Conservation (phyloP, 2,113 vertebrate genomes). For the Piaya cayana region DNA sequence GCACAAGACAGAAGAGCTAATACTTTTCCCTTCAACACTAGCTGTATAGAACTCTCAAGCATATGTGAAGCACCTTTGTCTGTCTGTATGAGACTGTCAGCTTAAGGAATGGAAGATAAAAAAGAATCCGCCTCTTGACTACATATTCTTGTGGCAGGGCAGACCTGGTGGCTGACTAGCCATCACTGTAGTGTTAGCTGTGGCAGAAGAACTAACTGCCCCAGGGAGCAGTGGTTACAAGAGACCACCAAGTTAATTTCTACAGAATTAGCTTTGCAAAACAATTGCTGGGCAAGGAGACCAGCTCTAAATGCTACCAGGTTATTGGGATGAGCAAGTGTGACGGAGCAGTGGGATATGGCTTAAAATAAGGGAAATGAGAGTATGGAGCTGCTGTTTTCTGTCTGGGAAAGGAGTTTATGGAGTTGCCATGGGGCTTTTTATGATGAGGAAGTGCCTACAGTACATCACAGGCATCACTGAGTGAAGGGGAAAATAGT, state of each 20-base stretch:
- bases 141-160: neutral
- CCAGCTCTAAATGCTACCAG: neutral
- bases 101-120: neutral
- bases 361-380: neutral
- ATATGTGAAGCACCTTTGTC: neutral
- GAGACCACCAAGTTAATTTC: neutral
- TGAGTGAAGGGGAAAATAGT: fast-evolving
- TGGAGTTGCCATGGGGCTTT: neutral
- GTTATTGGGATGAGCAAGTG: neutral
- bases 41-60: neutral
- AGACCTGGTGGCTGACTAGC: neutral
- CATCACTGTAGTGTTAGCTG: neutral
- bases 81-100: neutral
- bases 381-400: neutral
- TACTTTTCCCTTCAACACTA: neutral
- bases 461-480: neutral
- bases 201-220: neutral
- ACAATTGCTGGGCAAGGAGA: neutral
- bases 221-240: neutral
- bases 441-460: neutral
- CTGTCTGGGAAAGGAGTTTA: neutral
- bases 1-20: neutral
- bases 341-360: neutral
- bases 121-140: neutral
- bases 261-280: fast-evolving